Conservation (phyloP, 2,888 invertebrate species). For the Monoplex corrugatus region DNA sequence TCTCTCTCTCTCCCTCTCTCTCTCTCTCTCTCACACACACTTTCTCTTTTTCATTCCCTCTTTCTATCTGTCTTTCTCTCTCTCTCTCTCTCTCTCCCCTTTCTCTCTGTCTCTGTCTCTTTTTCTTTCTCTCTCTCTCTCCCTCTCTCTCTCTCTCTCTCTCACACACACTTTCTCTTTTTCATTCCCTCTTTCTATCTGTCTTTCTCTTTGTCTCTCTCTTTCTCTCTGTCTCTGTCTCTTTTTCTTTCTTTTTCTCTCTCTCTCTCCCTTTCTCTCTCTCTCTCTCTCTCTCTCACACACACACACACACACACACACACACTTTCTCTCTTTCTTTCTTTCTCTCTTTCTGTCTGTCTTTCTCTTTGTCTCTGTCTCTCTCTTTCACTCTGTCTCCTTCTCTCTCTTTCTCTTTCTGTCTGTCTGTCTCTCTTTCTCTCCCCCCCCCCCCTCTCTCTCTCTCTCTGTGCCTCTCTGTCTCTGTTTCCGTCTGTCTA, state of each 20-base stretch:
- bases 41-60: slow-evolving; percentile 22
- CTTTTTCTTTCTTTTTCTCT: background rate
- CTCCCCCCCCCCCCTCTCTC: too few relatives aligned
- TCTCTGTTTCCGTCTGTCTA: too few relatives aligned
- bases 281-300: background rate
- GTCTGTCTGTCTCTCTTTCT: too few relatives aligned
- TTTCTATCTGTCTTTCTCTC: background rate
- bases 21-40: slow-evolving; percentile 24
- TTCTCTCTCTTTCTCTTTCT: background rate
- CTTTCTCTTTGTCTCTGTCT: too few relatives aligned
- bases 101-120: background rate
- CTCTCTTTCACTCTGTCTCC: too few relatives aligned
- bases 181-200: background rate
- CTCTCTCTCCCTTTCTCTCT: background rate
- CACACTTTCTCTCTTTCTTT: background rate
- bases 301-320: too few relatives aligned
- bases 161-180: background rate
- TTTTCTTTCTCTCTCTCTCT: background rate
- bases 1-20: slow-evolving; percentile 30
- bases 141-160: slow-evolving; percentile 10
- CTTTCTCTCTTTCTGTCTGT: background rate
- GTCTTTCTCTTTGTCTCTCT: too few relatives aligned
- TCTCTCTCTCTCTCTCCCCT: background rate
- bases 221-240: too few relatives aligned
- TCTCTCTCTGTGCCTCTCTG: too few relatives aligned